These are phyloP conservation scores for Aegotheles bennettii DNA, from an alignment of 2,113 vertebrate genomes.

Conservation along the genomic window DNA sequence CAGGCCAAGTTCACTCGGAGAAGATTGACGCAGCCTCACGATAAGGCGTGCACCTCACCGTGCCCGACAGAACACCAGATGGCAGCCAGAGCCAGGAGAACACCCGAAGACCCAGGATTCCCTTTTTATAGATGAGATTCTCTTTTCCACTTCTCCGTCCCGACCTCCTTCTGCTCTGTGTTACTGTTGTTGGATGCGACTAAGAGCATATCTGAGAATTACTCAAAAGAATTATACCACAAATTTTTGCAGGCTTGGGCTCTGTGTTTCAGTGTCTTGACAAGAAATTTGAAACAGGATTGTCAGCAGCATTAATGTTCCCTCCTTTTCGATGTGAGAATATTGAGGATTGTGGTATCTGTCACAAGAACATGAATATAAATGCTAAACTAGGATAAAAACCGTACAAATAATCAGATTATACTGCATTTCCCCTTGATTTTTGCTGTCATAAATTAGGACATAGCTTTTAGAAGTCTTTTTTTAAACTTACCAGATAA, in stretches of 20 bases:
- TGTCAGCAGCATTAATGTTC: neutral
- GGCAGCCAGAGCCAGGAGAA: constrained; percentile 29
- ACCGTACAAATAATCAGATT: neutral
- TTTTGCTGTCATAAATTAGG: neutral
- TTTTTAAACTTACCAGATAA: neutral
- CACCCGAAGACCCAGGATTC: accelerated
- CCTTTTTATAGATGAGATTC: accelerated
- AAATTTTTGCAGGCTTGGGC: neutral
- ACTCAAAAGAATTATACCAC: neutral
- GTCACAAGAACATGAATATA: neutral
- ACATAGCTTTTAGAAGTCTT: neutral
- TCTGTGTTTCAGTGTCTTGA: neutral
- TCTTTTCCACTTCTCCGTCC: neutral
- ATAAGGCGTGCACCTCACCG: accelerated
- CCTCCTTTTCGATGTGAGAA: neutral
- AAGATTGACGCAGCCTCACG: accelerated
- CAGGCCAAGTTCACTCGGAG: accelerated
- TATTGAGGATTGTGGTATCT: neutral
- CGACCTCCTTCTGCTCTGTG: neutral
- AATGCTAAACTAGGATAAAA: neutral
- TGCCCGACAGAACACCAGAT: neutral
- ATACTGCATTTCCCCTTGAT: neutral
- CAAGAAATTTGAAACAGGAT: neutral
- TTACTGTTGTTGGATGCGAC: neutral
- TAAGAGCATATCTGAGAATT: neutral